Evolutionary conservation across 2,888 invertebrate genomes (phyloP), one percentile per base, ranked within the genome.

Genomic region (Synanthedon tipuliformis): DNA sequence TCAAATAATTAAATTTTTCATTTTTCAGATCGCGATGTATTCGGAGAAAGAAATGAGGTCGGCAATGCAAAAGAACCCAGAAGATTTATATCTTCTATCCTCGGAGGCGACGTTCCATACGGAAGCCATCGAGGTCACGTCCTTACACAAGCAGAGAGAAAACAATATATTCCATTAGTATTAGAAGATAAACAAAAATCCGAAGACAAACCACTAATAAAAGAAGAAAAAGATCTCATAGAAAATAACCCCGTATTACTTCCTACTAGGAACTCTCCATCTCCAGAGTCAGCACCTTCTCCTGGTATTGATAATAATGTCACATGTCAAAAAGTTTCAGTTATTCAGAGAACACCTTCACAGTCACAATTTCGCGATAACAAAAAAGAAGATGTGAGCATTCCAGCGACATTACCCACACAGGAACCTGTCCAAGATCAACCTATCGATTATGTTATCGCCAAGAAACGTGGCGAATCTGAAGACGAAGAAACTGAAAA

Each of bases 401-500:
- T 90, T 61, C 90, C 90, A 50, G 64, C 85, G 50, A 81, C 89
- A 45, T 64, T 89, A 56, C 85, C 89, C 5, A 61, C 85, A 49
- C 59, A 85, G 56, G 92, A 92, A 64, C 93, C 93, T 0, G 93
- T 92, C 73, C 93, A 94, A 79, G 95, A 95, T 57, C 95, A 95
- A 65, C 95, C 95, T 0, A 95, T 95, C 57, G 95, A 95, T 72
- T 95, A 95, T 73, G 95, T 92, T 68, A 94, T 95, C 60, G 95
- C 95, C 23, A 95, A 94, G 75, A 91, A 94, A 66, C 89, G 91
- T 56, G 92, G 92, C 7, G 91, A 91, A 69, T 81, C 86, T 10
- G 91, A 91, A 71, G 91, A 91, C 61, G 92, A 92, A 67, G 90
- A 91, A 72, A 91, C 90, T 57, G 94, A 90, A 81, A 91, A 89